Base-by-base conservation (phyloP, 2,113 vertebrate species). In the Bubo scandiacus region DNA sequence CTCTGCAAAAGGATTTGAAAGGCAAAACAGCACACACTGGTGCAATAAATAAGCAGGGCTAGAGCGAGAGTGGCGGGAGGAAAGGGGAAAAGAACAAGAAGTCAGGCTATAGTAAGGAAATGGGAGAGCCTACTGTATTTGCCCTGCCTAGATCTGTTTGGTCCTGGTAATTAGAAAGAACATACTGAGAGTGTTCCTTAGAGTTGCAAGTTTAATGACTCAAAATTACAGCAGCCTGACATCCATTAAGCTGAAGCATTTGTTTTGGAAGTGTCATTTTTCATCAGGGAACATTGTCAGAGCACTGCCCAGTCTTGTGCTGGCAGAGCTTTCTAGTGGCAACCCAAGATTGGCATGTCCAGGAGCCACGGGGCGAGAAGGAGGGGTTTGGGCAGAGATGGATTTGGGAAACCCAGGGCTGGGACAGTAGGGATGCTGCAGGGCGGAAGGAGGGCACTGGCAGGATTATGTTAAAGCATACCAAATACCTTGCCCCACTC, bases 161-260 rank as follows among this genome's bases (percentile, higher is more conserved):
- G 62, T 94, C 54, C 47, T 95, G 40, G 61, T 88, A 97, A 98
- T 97, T 97, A 96, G 68, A 90, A 97, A 94, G 82, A 97, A 36
- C 73, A 88, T 94, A 94, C 93, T 74, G 87, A 96, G 81, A 78
- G 68, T 79, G 72, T 90, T 92, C 85, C 38, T 96, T 93, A 95
- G 93, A 97, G 80, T 81, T 96, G 95, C 81, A 74, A 88, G 87
- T 96, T 95, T 97, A 97, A 97, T 97, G 85, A 94, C 80, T 94
- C 92, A 96, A 97, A 97, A 96, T 97, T 95, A 78, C 30, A 95
- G 72, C 80, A 95, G 74, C 65, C 84, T 94, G 93, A 66, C 84
- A 94, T 96, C 81, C 45, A 57, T 96, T 92, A 96, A 68, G 65
- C 6, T 40, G 83, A 95, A 97, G 52, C 51, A 71, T 95, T 96